Base-by-base conservation (phyloP, 1,140 invertebrate genomes). In the Ostrea denselamellosa region DNA sequence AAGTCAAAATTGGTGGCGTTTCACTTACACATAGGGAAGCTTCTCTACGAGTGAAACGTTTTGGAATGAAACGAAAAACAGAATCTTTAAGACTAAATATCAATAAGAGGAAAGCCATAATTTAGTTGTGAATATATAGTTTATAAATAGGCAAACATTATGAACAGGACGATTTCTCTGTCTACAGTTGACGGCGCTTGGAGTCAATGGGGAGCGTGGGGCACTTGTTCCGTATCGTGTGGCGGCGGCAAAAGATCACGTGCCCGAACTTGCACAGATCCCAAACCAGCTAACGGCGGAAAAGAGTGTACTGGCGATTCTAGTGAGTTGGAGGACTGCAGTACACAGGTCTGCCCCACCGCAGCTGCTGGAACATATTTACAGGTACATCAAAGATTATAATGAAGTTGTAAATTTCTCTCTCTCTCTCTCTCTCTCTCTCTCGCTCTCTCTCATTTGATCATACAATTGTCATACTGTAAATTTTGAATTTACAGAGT, bases 161-260 rank as follows among this genome's bases (percentile, higher is more conserved):
- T 14, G 17, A 19, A 0, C 17, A 17, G 17, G 17, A 19, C 17
- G 7, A 19, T 3, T 19, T 77, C 28, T 34, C 9, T 25, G 2
- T 53, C 54, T 53, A 51, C 85, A 92, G 92, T 92, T 58, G 88
- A 91, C 85, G 93, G 93, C 4, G 85, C 82, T 34, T 94, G 91
- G 90, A 56, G 51, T 22, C 84, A 90, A 14, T 97, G 85, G 96
- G 96, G 8, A 96, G 96, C 28, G 96, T 99, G 98, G 98, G 96
- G 97, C 8, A 96, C 97, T 10, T 99, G 98, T 95, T 98, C 97
- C 90, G 97, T 97, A 0, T 97, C 97, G 0, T 99, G 98, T 94
- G 98, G 98, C 0, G 97, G 98, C 93, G 98, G 98, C 0, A 96
- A 97, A 71, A 96, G 97, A 14, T 96, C 96, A 83, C 96, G 98